Percentiles rank a stretch among this genome's conserved stretches.
These are phyloP conservation scores for Rhingia rostrata DNA, from an alignment of 2,888 invertebrate species.

Conservation along the genomic window DNA sequence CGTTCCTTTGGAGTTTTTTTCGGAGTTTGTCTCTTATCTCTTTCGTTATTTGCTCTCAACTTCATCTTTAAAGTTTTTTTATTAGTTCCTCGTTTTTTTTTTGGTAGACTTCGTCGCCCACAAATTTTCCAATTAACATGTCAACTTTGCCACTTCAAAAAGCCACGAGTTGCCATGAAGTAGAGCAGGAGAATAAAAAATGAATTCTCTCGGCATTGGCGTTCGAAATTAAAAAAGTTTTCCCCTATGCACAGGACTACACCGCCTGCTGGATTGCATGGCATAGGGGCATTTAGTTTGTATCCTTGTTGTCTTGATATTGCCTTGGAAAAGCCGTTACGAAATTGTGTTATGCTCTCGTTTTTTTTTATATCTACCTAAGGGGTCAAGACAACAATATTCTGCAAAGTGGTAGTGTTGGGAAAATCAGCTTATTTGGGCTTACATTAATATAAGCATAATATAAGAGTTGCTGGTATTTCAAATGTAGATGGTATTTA, in stretches of 20 bases:
- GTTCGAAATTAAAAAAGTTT: conserved; percentile 72
- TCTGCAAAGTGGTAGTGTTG: conserved; percentile 30
- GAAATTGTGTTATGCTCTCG: conserved; percentile 45
- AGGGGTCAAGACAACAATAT: conserved; percentile 54
- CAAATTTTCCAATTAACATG: conserved; percentile 75
- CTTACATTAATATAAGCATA: not conserved
- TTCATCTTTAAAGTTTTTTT: conserved; percentile 71
- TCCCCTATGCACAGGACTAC: conserved; percentile 61
- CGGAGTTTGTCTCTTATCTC: conserved; percentile 8
- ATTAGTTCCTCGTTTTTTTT: conserved; percentile 66
- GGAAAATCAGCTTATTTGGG: not conserved
- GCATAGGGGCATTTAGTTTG: conserved; percentile 63
- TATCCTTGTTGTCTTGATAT: conserved; percentile 64
- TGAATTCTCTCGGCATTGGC: conserved; percentile 59
- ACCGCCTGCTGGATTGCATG: conserved; percentile 60
- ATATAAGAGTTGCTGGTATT: not conserved
- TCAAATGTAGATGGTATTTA: too few relatives aligned
- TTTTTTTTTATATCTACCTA: conserved; percentile 24
- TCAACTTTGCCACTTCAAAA: conserved; percentile 74
- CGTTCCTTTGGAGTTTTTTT: conserved; percentile 42
- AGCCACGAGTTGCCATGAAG: conserved; percentile 73
- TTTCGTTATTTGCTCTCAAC: conserved; percentile 66
- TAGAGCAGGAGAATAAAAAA: conserved; percentile 65
- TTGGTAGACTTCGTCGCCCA: conserved; percentile 69
- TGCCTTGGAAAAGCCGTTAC: conserved; percentile 44